phyloP scores from a whole-genome alignment of 1,140 invertebrate genomes.

The Ruditapes philippinarum region DNA sequence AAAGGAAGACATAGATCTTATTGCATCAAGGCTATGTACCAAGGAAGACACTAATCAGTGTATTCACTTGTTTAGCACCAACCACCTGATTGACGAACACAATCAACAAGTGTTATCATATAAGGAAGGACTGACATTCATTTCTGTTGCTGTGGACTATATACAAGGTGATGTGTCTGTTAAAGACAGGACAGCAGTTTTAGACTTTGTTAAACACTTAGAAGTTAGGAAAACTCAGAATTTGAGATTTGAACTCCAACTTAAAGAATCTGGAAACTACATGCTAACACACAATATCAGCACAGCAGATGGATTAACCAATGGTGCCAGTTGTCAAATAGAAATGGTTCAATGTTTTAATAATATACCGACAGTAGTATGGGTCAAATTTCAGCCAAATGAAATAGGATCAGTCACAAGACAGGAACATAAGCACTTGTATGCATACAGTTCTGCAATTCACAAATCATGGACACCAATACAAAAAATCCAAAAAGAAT shows the following conservation, averaged over 20 bases:
- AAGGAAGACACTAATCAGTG: background rate
- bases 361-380: slow-evolving; percentile 26
- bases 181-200: background rate
- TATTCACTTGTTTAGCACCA: slow-evolving; percentile 58
- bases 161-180: slow-evolving; percentile 17
- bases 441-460: background rate
- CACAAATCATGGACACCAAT: slow-evolving; percentile 41
- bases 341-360: slow-evolving; percentile 22
- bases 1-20: slow-evolving; percentile 10
- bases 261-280: slow-evolving; percentile 49
- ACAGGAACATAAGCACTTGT: background rate
- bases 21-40: background rate
- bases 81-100: slow-evolving; percentile 48
- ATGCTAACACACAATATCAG: slow-evolving; percentile 57
- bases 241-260: background rate
- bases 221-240: slow-evolving; percentile 64
- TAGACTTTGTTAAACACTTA: slow-evolving; percentile 21
- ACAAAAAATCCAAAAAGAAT: slow-evolving; percentile 39
- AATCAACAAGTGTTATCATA: background rate
- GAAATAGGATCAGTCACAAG: slow-evolving; percentile 33
- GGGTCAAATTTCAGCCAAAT: slow-evolving; percentile 38
- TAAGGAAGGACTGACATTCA: background rate
- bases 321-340: slow-evolving; percentile 54
- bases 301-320: slow-evolving; percentile 60
- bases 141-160: slow-evolving; percentile 31